Evolutionary conservation across 2,888 invertebrate species (phyloP), one percentile per base, ranked within the genome.

Genomic region (Caenorhabditis angaria): DNA sequence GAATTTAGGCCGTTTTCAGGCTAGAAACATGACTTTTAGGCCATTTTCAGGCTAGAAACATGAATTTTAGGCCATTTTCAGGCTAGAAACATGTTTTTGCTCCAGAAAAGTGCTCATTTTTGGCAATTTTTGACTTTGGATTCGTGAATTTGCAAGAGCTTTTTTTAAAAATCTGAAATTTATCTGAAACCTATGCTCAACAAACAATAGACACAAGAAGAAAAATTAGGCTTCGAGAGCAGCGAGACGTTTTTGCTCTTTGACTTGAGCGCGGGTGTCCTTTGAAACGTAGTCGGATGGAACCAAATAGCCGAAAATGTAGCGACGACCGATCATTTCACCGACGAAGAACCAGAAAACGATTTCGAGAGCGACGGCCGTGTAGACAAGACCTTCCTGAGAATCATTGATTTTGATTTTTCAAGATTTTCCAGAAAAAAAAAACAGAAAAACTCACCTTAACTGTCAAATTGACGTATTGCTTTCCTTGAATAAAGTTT

Each of bases 261-360:
- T 60, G 8, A 76, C 83, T 56, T 71, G 53, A 56, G 76, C 72
- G 24, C 57, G 57, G n/a, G 83, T 81, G 20, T 82, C 81, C 63
- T 80, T 80, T 24, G 82, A 82, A 24, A 82, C 70, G 73, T 73
- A 82, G 54, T 81, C 76, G 32, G 78, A 63, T 54, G 76, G 82
- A 20, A 82, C 80, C 60, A 88, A 78, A 83, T 91, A 91, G 53
- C 97, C 97, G 79, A 94, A 91, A 87, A 96, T 81, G 88, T 93
- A 92, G 83, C 95, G 92, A 89, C 95, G 95, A 87, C 97, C 97
- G 87, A 99, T 95, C 88, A 94, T 93, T 91, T 99, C 97, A 81
- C 97, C 97, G 81, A 95, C 90, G 88, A 93, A 97, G 90, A 99
- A 99, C 95, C 97, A 97, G 90, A 93, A 94, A 61, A 91, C 88